Evolutionary conservation across 2,888 invertebrate species (phyloP).

Genomic region (Julus scanicus): DNA sequence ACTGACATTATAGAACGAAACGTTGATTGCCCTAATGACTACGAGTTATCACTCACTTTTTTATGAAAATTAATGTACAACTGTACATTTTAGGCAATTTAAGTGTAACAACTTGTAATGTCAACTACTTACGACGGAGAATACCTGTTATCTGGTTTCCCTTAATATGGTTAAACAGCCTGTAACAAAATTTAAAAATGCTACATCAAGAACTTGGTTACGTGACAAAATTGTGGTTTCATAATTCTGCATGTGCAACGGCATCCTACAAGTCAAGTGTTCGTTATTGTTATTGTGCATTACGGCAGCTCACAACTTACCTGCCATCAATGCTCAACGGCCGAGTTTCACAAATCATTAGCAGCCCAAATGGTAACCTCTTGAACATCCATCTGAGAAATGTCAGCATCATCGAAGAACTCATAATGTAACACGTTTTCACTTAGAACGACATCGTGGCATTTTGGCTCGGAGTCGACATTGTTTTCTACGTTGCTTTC

Average conservation of each 20-base stretch:
- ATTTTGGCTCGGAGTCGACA: background rate
- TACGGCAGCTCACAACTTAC: background rate
- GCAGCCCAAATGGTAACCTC: background rate
- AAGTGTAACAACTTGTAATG: background rate
- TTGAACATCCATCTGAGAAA: background rate
- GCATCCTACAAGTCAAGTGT: no score
- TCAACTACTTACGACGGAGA: background rate
- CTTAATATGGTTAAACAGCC: no score
- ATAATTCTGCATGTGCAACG: no score
- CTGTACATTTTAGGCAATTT: background rate
- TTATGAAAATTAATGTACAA: no score
- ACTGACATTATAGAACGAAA: no score
- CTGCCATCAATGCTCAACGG: background rate
- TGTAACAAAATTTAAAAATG: background rate
- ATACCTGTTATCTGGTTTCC: background rate
- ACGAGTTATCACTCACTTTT: no score
- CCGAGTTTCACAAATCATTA: background rate
- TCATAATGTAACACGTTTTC: background rate
- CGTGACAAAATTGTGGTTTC: no score
- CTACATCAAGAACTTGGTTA: no score
- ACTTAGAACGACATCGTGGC: background rate
- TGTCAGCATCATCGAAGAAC: background rate
- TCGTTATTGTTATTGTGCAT: no score
- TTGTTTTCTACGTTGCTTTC: background rate
- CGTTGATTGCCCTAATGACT: no score